These are phyloP conservation scores for Karalla daura DNA, from an alignment of 2,797 vertebrate genomes.

Conservation along the genomic window DNA sequence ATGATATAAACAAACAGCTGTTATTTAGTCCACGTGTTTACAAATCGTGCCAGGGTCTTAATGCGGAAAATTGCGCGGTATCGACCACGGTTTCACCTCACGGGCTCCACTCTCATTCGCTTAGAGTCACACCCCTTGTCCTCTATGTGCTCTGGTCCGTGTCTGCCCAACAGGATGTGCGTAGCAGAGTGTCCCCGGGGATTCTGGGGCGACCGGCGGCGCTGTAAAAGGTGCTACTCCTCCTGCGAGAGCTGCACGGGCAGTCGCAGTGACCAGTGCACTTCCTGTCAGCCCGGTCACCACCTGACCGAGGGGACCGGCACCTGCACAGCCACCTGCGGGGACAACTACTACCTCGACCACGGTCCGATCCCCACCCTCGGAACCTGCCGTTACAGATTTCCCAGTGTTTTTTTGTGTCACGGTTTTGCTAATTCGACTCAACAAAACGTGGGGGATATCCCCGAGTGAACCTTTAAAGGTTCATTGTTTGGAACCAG, in stretches of 20 bases:
- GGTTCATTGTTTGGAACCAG: constrained; percentile 14
- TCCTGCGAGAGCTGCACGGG: constrained; percentile 92
- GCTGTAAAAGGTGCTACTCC: constrained; percentile 92
- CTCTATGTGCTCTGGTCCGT: constrained; percentile 25
- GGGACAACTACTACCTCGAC: constrained; percentile 88
- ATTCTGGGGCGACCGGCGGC: constrained; percentile 81
- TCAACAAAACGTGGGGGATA: constrained; percentile 1
- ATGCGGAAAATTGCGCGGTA: too few relatives aligned
- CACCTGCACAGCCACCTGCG: constrained; percentile 88
- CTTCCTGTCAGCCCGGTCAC: constrained; percentile 89
- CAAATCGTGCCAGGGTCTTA: background rate
- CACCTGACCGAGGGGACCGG: constrained; percentile 89
- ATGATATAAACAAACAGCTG: background rate
- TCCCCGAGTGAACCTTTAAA: constrained; percentile 11
- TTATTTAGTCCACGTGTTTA: background rate
- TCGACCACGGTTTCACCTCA: too few relatives aligned
- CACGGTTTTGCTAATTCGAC: background rate
- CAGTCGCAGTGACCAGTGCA: constrained; percentile 93
- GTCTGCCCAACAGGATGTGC: constrained; percentile 70
- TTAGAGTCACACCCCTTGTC: background rate
- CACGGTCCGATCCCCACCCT: too few relatives aligned
- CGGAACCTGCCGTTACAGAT: background rate
- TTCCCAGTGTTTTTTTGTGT: background rate
- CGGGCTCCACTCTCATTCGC: background rate
- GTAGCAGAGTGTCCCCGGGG: constrained; percentile 76